Conservation (phyloP, 2,113 vertebrate species). For the Thunnus maccoyii region DNA sequence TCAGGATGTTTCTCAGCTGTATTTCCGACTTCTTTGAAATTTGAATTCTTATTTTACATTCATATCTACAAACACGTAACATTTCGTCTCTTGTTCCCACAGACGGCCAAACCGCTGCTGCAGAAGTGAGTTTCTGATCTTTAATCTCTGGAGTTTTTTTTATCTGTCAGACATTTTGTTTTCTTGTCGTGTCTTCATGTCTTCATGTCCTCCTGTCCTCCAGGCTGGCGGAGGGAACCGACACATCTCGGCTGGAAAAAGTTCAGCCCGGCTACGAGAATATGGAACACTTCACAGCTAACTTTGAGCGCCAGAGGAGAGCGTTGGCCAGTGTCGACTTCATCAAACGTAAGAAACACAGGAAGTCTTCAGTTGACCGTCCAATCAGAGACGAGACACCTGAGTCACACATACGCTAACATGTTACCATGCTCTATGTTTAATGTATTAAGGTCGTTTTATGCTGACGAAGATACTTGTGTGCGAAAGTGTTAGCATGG, state of each 20-base stretch:
- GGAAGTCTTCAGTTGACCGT: not conserved
- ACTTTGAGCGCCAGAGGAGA: constrained; percentile 90
- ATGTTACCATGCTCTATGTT: not conserved
- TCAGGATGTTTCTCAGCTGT: not conserved
- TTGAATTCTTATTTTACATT: no score
- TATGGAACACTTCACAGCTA: constrained; percentile 92
- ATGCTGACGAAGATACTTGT: not conserved
- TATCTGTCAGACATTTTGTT: not conserved
- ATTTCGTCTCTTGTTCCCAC: constrained; percentile 49
- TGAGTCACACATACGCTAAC: not conserved
- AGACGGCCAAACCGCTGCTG: constrained; percentile 93
- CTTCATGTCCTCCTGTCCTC: not conserved
- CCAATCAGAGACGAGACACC: not conserved
- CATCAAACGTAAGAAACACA: constrained; percentile 85
- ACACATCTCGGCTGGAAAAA: constrained; percentile 93
- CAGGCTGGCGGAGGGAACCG: constrained; percentile 90
- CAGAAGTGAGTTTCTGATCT: constrained; percentile 90
- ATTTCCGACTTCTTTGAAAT: no score
- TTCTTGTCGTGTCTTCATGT: not conserved
- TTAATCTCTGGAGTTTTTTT: no score
- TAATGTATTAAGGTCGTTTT: not conserved
- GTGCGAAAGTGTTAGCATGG: no score
- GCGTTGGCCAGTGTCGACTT: constrained; percentile 92
- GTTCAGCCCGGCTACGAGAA: constrained; percentile 93
- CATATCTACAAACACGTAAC: not conserved